Percentiles rank a stretch among this genome's conserved stretches.
phyloP scores from a whole-genome alignment of 2,113 vertebrate genomes.

The Chloropsis cyanopogon region DNA sequence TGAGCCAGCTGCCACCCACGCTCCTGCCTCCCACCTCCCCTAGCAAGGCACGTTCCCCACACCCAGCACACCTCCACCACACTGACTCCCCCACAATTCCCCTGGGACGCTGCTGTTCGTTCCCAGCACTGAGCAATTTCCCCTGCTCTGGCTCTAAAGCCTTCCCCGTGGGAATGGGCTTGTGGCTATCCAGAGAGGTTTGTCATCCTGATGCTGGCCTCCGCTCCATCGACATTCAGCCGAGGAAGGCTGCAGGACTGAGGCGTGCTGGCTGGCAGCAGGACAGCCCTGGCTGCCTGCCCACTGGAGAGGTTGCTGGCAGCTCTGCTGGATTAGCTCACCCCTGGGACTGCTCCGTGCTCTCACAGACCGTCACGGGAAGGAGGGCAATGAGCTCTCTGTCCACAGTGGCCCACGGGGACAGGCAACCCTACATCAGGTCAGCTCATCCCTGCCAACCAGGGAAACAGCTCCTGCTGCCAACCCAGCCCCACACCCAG shows the following conservation, averaged over 20 bases:
- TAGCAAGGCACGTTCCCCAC: background rate
- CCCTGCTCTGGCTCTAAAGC: background rate
- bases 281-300: constrained; percentile 44
- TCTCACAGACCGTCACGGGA: background rate
- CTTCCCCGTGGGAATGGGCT: background rate
- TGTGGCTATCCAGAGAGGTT: background rate
- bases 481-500: constrained; percentile 23
- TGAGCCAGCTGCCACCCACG: background rate
- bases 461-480: background rate
- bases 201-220: background rate
- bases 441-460: background rate
- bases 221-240: background rate
- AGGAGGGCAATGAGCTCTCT: background rate
- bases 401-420: background rate
- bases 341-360: background rate
- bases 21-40: constrained; percentile 16
- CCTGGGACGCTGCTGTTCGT: background rate
- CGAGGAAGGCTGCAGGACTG: background rate
- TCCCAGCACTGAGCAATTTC: background rate
- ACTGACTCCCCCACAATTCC: background rate
- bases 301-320: constrained; percentile 41
- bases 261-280: background rate
- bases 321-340: constrained; percentile 52
- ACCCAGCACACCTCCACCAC: background rate
- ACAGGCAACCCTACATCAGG: background rate